Percentiles rank a stretch among this genome's conserved stretches.
Evolutionary conservation across 1,140 invertebrate genomes (phyloP).

Genomic region (Maniola jurtina): DNA sequence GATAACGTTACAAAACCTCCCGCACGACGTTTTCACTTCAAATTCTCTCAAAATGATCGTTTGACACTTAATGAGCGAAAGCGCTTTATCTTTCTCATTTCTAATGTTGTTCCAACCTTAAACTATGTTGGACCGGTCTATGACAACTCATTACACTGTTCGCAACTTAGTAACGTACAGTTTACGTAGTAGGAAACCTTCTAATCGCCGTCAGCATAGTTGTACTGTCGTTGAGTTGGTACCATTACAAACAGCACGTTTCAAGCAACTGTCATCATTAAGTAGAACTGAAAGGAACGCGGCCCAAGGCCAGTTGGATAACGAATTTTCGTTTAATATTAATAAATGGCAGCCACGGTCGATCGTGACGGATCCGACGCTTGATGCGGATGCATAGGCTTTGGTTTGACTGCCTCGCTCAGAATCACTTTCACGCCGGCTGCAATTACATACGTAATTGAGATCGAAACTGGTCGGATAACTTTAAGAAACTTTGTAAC

Average conservation of each 20-base stretch:
- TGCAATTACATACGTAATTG: conserved; percentile 26
- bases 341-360: conserved; percentile 70
- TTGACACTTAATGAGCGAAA: conserved; percentile 37
- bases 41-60: conserved; percentile 47
- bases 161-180: not conserved
- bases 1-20: conserved; percentile 67
- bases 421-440: conserved; percentile 55
- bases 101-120: conserved; percentile 22
- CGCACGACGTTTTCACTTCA: conserved; percentile 67
- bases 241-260: conserved; percentile 65
- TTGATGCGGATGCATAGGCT: conserved; percentile 58
- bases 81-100: conserved; percentile 31
- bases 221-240: conserved; percentile 55
- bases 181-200: conserved; percentile 38
- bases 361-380: conserved; percentile 65
- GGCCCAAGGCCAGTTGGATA: conserved; percentile 72
- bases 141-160: not conserved
- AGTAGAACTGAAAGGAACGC: conserved; percentile 73
- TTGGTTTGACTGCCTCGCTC: conserved; percentile 38
- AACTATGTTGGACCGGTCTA: conserved; percentile 11
- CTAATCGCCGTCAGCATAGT: conserved; percentile 46
- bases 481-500: not conserved
- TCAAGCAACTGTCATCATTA: conserved; percentile 74
- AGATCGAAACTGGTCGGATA: conserved; percentile 9
- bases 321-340: conserved; percentile 78